Evolutionary conservation across 92 coral and sea anemone genomes (phyloP), one percentile per base, ranked within the genome.

Genomic region (Palythoa heliodiscus): DNA sequence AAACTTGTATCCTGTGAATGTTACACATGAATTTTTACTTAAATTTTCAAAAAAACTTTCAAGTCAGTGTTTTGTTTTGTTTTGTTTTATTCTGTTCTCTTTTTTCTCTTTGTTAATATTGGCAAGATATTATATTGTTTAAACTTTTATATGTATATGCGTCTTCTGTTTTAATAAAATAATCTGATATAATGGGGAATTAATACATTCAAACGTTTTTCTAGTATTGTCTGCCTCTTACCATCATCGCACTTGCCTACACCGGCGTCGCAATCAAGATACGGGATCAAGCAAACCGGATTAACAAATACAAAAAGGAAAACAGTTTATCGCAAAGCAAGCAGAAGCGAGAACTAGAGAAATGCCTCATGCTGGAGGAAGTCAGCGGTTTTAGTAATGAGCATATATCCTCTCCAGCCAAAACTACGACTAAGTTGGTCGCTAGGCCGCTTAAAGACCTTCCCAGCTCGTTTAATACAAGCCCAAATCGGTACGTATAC

Each of bases 221-320:
- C 39, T 68, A 80, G 84, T 94, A 94, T 52, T 85, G 91, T 3
- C 90, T 94, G 16, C 95, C 98, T 4, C 78, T 94, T 20, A 82
- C 87, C 19, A 90, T 94, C 39, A 94, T 94, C 38, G 98, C 90
- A 58, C 80, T 90, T 12, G 98, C 98, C 3, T 94, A 94, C 87
- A 75, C 86, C n/a, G 80, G 91, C 68, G 93, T 94, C 19, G 98
- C 93, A 7, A 57, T 94, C n/a, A 94, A 90, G 63, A 93, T 94
- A 35, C 91, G 87, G 63, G 76, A 90, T 55, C 98, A 94, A 77
- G 95, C 98, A 35, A 82, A 87, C 4, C 91, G 91, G 73, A 86
- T 94, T 63, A 91, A 75, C 7, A 86, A 85, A 64, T 92, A 88
- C 83, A 87, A 86, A 55, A 76, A 80, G 48, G 86, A 90, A 17